phyloP scores from a whole-genome alignment of 2,113 vertebrate species.

The Zapornia atra region DNA sequence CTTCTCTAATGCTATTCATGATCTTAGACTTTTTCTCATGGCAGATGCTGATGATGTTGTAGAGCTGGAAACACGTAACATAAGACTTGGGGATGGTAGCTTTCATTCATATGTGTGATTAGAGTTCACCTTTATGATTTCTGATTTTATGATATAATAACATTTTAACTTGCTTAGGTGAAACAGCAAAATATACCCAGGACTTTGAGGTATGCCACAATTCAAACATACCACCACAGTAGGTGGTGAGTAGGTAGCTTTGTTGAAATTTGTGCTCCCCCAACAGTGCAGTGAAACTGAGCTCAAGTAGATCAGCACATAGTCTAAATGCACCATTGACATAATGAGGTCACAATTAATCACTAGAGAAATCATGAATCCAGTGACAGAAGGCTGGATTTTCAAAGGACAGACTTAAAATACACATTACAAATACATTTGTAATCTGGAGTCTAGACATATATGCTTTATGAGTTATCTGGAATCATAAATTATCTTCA shows the following conservation, averaged over 20 bases:
- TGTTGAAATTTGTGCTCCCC: neutral
- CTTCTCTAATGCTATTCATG: neutral
- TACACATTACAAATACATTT: slow-evolving; percentile 2
- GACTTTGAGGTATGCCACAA: neutral
- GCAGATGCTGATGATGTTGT: neutral
- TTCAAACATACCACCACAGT: neutral
- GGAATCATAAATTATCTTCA: neutral
- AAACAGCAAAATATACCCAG: neutral
- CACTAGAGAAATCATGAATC: neutral
- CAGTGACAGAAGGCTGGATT: neutral
- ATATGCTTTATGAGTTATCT: neutral
- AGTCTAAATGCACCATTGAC: neutral
- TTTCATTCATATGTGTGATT: neutral
- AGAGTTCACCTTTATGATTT: neutral
- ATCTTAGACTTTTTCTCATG: neutral
- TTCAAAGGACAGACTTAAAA: slow-evolving; percentile 31
- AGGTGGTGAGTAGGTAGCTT: neutral
- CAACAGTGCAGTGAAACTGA: neutral
- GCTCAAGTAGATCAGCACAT: neutral
- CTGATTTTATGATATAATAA: neutral
- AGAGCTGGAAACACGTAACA: neutral
- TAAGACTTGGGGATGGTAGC: neutral
- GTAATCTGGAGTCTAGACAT: neutral
- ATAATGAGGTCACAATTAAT: neutral
- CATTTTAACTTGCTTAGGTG: neutral